A percentile compares a stretch with the other conserved stretches of the same genome.
Conservation (phyloP, 2,113 vertebrate species). For the Pica pica region DNA sequence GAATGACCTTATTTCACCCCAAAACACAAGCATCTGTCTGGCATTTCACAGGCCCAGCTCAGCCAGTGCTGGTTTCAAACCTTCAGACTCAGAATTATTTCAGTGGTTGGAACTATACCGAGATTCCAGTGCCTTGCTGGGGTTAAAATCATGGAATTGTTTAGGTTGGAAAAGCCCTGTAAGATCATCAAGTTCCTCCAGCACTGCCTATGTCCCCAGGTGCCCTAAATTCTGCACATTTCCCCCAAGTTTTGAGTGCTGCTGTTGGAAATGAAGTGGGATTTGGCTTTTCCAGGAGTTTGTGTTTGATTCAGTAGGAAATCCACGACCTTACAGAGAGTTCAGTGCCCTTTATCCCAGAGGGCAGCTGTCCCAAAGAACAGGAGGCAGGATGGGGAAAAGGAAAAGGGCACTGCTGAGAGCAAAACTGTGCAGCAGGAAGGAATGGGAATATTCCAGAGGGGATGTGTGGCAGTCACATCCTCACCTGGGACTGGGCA, state of each 20-base stretch:
- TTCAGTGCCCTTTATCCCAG: not conserved
- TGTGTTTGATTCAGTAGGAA: not conserved
- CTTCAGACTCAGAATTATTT: not conserved
- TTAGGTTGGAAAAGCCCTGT: not conserved
- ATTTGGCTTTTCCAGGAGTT: not conserved
- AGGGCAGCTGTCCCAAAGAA: no score
- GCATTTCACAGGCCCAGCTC: not conserved
- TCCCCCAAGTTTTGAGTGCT: not conserved
- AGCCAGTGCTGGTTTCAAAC: not conserved
- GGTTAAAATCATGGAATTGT: not conserved
- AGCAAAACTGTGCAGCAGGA: no score
- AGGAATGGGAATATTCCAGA: not conserved
- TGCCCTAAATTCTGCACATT: not conserved
- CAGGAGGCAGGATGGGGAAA: not conserved
- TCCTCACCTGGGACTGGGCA: not conserved
- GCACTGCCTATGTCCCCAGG: not conserved
- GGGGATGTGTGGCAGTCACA: accelerated
- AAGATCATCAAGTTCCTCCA: not conserved
- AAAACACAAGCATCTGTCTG: no score
- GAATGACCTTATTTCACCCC: not conserved
- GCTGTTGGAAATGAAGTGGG: not conserved
- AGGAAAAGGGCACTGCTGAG: not conserved
- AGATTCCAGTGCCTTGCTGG: not conserved
- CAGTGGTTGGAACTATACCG: not conserved
- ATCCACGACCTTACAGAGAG: accelerated